Conservation (phyloP, 2,888 invertebrate species). For the Axea sp. region DNA sequence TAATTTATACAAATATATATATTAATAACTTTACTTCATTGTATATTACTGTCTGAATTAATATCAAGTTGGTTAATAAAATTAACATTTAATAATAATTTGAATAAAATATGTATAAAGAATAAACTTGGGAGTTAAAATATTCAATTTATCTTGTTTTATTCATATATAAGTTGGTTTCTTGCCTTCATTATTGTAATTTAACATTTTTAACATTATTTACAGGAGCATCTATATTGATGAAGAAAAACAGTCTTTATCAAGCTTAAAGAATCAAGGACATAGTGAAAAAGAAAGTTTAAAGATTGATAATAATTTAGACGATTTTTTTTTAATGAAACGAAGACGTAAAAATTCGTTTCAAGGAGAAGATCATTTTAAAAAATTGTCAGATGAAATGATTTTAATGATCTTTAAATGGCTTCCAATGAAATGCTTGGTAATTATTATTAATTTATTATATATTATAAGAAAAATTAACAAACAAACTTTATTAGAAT, state of each 20-base stretch:
- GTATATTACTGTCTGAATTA: too few species aligned
- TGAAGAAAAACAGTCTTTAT: slow-evolving; percentile 28
- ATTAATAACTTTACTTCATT: too few species aligned
- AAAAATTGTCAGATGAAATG: slow-evolving; percentile 90
- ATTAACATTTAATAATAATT: too few species aligned
- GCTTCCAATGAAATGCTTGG: slow-evolving; percentile 90
- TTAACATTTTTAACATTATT: background rate
- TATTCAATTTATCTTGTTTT: too few species aligned
- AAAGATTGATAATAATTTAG: slow-evolving; percentile 44
- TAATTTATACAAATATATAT: too few species aligned
- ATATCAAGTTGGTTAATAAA: too few species aligned
- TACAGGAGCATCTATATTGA: slow-evolving; percentile 27
- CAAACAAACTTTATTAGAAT: too few species aligned
- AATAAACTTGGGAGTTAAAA: too few species aligned
- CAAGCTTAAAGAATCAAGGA: slow-evolving; percentile 36
- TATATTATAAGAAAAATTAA: too few species aligned
- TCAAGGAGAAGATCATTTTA: slow-evolving; percentile 84
- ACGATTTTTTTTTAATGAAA: slow-evolving; percentile 67
- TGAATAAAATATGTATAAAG: too few species aligned
- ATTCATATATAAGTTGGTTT: too few species aligned
- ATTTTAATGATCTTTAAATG: slow-evolving; percentile 89
- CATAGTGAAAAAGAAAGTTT: slow-evolving; percentile 40
- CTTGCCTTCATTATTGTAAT: too few species aligned
- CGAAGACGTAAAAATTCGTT: slow-evolving; percentile 77
- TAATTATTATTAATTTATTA: slow-evolving; percentile 73